Conservation (phyloP, 2,888 invertebrate species). For the Lepeophtheirus nordmannii region DNA sequence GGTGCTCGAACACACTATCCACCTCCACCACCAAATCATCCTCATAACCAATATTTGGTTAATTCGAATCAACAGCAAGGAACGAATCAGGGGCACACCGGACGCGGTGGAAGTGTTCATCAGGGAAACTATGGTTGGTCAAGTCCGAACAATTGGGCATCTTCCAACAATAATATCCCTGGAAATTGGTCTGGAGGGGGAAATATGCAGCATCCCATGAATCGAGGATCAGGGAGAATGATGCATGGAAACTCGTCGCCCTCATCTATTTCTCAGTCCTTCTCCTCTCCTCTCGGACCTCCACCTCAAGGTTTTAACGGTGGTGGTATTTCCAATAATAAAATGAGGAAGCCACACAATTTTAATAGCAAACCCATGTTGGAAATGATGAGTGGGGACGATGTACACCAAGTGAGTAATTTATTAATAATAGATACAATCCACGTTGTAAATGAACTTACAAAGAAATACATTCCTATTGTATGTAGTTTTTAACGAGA, state of each 20-base stretch:
- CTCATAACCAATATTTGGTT: background rate
- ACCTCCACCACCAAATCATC: background rate
- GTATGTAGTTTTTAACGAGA: too few species aligned
- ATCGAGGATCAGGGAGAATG: background rate
- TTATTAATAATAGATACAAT: background rate
- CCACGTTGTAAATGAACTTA: too few species aligned
- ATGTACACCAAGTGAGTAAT: background rate
- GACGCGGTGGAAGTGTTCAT: background rate
- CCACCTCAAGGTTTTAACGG: background rate
- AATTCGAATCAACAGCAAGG: background rate
- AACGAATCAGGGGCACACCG: background rate
- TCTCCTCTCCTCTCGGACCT: background rate
- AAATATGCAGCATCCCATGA: background rate
- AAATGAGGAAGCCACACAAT: background rate
- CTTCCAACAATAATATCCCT: background rate
- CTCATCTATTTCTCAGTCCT: background rate
- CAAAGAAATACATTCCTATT: too few species aligned
- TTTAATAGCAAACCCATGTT: background rate
- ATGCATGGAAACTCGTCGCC: background rate
- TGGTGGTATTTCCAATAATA: background rate
- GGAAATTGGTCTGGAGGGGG: background rate
- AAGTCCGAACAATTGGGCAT: background rate
- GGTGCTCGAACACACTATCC: constrained; percentile 2
- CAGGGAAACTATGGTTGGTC: background rate
- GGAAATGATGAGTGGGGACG: background rate